Evolutionary conservation across 2,797 vertebrate genomes (phyloP).

Genomic region (Muscicapa striata): DNA sequence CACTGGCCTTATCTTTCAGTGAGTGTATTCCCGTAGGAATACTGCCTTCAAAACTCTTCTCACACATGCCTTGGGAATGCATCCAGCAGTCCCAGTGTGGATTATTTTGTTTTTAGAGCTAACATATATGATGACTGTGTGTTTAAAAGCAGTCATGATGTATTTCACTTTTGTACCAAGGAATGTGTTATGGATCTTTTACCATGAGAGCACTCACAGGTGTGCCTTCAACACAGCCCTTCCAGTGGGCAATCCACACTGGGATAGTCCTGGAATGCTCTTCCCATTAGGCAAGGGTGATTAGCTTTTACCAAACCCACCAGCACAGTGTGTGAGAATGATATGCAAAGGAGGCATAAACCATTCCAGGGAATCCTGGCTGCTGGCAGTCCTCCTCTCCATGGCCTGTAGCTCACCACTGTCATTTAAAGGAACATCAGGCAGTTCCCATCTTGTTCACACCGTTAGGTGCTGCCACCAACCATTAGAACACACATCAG

Average conservation of each 20-base stretch:
- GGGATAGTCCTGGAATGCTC: not conserved
- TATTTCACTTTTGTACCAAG: not conserved
- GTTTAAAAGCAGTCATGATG: not conserved
- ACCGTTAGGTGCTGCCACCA: slow-evolving; percentile 8
- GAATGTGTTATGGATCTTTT: not conserved
- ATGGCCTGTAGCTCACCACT: not conserved
- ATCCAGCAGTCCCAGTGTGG: not conserved
- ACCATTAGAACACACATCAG: slow-evolving; percentile 47
- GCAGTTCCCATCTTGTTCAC: slow-evolving; percentile 53
- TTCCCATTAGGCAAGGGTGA: not conserved
- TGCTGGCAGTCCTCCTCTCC: not conserved
- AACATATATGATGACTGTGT: not conserved
- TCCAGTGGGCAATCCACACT: not conserved
- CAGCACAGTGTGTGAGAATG: not conserved
- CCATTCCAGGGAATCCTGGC: not conserved
- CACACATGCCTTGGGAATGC: not conserved
- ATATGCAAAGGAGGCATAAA: not conserved
- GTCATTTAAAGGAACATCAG: slow-evolving; percentile 33
- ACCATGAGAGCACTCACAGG: not conserved
- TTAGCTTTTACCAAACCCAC: slow-evolving; percentile 6
- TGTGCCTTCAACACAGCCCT: not conserved
- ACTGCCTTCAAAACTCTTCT: not conserved
- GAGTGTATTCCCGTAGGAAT: not conserved
- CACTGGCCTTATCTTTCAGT: not conserved
- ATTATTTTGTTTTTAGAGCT: not conserved